These are phyloP conservation scores for Molossus molossus DNA, from an alignment of 2,797 vertebrate species.

Conservation along the genomic window DNA sequence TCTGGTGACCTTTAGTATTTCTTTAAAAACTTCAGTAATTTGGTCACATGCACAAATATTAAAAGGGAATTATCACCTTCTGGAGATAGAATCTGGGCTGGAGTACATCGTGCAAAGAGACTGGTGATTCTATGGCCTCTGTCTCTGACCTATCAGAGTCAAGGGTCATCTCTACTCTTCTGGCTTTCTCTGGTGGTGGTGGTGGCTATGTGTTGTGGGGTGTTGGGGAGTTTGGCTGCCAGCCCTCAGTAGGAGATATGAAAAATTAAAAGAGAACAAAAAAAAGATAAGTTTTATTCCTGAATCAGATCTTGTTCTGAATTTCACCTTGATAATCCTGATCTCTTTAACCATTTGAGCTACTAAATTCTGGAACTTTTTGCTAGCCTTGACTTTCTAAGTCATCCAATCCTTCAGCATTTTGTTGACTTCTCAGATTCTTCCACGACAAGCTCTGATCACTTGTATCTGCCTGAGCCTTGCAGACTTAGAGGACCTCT, in stretches of 20 bases:
- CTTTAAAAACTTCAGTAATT: background rate
- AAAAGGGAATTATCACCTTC: background rate
- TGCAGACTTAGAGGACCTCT: conserved; percentile 44
- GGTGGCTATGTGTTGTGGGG: background rate
- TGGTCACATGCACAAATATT: background rate
- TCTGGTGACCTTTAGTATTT: background rate
- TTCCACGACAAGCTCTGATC: conserved; percentile 39
- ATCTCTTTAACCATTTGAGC: conserved; percentile 9
- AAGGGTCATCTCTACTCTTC: background rate
- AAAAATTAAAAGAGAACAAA: background rate
- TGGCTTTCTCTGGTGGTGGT: background rate
- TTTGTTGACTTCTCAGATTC: conserved; percentile 56
- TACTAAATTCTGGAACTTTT: conserved; percentile 52
- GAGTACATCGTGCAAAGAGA: background rate
- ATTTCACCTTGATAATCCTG: background rate
- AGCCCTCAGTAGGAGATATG: background rate
- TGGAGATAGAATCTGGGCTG: background rate
- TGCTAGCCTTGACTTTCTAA: conserved; percentile 40
- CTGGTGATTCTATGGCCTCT: background rate
- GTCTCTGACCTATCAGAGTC: background rate
- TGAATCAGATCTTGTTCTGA: conserved; percentile 32
- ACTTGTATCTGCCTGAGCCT: conserved; percentile 29
- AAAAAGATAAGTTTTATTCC: conserved; percentile 1
- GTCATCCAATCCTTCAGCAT: conserved; percentile 17
- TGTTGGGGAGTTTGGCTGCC: background rate